phyloP scores from a whole-genome alignment of 1,140 invertebrate genomes.

The Drosophila truncata region DNA sequence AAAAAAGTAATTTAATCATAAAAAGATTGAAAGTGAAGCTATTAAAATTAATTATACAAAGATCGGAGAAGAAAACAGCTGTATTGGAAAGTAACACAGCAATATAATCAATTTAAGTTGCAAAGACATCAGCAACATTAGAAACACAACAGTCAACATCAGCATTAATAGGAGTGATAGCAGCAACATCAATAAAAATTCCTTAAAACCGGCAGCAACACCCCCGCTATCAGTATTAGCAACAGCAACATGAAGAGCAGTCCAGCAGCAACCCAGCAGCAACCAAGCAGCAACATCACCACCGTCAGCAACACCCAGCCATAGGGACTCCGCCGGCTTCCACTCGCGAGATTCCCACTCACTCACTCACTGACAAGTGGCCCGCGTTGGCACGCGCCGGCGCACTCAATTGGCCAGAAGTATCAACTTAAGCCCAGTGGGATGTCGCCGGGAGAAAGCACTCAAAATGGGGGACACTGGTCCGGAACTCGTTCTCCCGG shows the following conservation, averaged over 20 bases:
- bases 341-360: conserved; percentile 15
- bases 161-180: neutral
- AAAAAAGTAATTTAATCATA: too few relatives aligned
- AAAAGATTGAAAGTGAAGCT: too few relatives aligned
- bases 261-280: neutral
- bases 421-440: neutral
- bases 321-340: conserved; percentile 6
- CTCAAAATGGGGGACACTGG: conserved; percentile 74
- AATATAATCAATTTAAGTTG: neutral
- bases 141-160: conserved; percentile 9
- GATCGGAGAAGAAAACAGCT: neutral
- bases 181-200: neutral
- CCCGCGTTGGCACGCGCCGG: conserved; percentile 71
- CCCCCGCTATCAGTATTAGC: neutral
- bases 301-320: conserved; percentile 35
- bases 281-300: conserved; percentile 22
- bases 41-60: too few relatives aligned
- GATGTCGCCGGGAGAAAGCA: conserved; percentile 28
- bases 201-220: conserved; percentile 10
- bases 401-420: conserved; percentile 72
- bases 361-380: conserved; percentile 9
- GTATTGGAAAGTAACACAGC: neutral
- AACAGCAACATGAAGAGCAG: conserved; percentile 1
- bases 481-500: conserved; percentile 56
- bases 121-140: conserved; percentile 16